Evolutionary conservation across 37 sponge, comb jelly and placozoan species (phyloP).

Genomic region (Theonella swinhoei): DNA sequence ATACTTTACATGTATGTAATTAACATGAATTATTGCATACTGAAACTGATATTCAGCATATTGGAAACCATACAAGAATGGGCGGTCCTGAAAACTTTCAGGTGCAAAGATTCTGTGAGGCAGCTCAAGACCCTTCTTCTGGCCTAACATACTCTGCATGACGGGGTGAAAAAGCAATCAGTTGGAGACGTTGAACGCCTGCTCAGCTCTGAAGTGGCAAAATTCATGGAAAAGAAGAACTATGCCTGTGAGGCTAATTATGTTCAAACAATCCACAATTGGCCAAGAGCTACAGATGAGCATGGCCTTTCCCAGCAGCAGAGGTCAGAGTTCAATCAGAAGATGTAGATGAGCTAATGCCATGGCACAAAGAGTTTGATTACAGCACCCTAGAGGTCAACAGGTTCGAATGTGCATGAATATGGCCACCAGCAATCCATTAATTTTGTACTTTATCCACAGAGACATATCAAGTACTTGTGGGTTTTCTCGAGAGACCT

Average conservation of each 20-base stretch:
- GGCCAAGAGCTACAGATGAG: conserved; percentile 44
- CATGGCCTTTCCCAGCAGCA: conserved; percentile 25
- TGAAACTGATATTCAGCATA: no score
- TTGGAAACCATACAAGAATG: no score
- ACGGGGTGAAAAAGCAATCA: no score
- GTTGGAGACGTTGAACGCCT: no score
- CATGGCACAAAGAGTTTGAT: no score
- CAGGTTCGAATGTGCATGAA: not conserved
- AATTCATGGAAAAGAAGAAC: conserved; percentile 29
- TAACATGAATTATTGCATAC: no score
- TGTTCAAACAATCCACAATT: conserved; percentile 17
- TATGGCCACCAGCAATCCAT: not conserved
- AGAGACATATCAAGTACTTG: conserved; percentile 1
- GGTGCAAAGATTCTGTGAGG: no score
- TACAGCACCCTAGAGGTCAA: conserved; percentile 25
- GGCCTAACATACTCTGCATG: no score
- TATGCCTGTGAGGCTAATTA: conserved; percentile 40
- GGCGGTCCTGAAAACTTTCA: no score
- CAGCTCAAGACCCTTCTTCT: no score
- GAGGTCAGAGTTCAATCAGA: conserved; percentile 21
- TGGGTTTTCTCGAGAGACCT: conserved; percentile 33
- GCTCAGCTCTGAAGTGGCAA: conserved; percentile 1
- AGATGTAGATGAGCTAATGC: conserved; percentile 46
- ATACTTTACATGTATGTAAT: no score
- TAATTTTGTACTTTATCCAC: not conserved